phyloP scores from a whole-genome alignment of 2,113 vertebrate species.

The Oriolus oriolus region DNA sequence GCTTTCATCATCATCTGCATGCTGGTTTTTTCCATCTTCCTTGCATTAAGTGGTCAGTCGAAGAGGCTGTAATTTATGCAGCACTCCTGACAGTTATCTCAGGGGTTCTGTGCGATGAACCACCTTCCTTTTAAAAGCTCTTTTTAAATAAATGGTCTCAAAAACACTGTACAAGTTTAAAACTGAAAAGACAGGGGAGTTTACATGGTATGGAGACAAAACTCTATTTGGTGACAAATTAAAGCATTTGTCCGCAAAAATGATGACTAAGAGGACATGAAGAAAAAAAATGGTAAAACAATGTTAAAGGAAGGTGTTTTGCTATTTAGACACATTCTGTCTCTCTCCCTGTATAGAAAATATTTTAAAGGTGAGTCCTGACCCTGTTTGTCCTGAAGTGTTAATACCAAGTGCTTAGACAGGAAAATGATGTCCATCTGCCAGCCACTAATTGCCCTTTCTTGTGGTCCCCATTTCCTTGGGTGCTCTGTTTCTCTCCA shows the following conservation, averaged over 20 bases:
- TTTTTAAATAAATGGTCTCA: not conserved
- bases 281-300: not conserved
- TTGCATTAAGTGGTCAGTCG: not conserved
- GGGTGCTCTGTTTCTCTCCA: not conserved
- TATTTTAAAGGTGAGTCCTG: not conserved
- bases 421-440: not conserved
- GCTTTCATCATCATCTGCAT: not conserved
- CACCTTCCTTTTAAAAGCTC: not conserved
- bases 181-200: not conserved
- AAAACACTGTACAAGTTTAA: not conserved
- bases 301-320: not conserved
- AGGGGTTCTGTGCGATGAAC: not conserved
- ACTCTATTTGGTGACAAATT: not conserved
- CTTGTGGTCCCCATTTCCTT: not conserved
- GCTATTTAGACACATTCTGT: not conserved
- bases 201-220: not conserved
- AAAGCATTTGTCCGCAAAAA: not conserved
- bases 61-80: not conserved
- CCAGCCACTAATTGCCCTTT: not conserved
- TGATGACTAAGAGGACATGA: not conserved
- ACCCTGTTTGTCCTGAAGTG: not conserved
- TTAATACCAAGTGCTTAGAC: not conserved
- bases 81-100: not conserved
- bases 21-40: not conserved
- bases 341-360: not conserved